These are phyloP conservation scores for Yponomeuta evonymella DNA, from an alignment of 2,888 invertebrate genomes.

Conservation along the genomic window DNA sequence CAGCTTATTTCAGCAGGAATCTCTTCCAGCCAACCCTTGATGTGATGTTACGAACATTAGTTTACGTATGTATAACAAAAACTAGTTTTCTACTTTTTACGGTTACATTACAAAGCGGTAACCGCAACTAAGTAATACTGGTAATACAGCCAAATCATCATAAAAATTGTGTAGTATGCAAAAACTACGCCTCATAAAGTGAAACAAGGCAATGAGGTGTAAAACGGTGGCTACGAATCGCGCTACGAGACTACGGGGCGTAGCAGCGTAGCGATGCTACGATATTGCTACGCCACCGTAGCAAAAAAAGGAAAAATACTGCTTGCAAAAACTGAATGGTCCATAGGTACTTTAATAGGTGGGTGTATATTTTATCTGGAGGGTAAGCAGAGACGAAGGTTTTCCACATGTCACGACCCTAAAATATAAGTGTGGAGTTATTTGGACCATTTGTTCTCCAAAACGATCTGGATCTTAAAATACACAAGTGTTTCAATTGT, in stretches of 20 bases:
- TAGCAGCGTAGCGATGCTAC: slow-evolving; percentile 6
- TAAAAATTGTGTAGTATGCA: background rate
- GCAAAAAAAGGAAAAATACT: slow-evolving; percentile 25
- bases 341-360: slow-evolving; percentile 17
- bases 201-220: slow-evolving; percentile 1
- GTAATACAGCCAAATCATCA: background rate
- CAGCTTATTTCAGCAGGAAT: no score
- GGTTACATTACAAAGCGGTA: no score
- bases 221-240: slow-evolving; percentile 10
- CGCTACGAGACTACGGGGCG: slow-evolving; percentile 23
- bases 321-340: slow-evolving; percentile 31
- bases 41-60: no score
- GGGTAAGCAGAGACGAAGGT: background rate
- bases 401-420: background rate
- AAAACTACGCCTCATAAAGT: slow-evolving; percentile 7
- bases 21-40: no score
- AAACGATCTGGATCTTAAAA: no score
- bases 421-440: no score
- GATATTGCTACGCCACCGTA: slow-evolving; percentile 26
- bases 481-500: no score
- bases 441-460: no score
- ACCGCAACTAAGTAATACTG: no score
- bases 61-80: no score
- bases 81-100: no score
- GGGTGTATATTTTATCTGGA: background rate